Conservation (phyloP, 2,888 invertebrate genomes). For the Ectemnius cavifrons region DNA sequence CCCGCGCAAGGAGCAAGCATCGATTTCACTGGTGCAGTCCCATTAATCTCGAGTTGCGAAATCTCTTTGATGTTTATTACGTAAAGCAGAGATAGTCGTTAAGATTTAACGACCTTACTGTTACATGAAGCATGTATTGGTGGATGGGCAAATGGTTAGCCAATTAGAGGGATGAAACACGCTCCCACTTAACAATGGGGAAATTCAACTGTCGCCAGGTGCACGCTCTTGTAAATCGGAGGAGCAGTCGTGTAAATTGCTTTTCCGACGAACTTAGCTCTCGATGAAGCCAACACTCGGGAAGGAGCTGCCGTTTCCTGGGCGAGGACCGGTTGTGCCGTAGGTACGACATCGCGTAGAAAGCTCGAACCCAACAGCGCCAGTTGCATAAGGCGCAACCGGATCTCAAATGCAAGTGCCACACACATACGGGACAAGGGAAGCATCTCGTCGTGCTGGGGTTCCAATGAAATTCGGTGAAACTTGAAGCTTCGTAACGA, state of each 20-base stretch:
- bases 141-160: too few relatives aligned
- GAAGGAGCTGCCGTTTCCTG: slow-evolving; percentile 28
- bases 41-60: neutral
- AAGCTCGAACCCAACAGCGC: slow-evolving; percentile 41
- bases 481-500: slow-evolving; percentile 40
- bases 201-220: too few relatives aligned
- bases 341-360: slow-evolving; percentile 50
- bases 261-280: slow-evolving; percentile 27
- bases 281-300: slow-evolving; percentile 29
- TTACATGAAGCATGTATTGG: neutral
- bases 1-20: too few relatives aligned
- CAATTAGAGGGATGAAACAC: too few relatives aligned
- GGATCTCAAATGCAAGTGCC: slow-evolving; percentile 45
- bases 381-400: slow-evolving; percentile 57
- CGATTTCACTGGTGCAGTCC: too few relatives aligned
- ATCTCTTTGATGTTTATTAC: neutral
- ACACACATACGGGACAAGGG: neutral
- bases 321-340: slow-evolving; percentile 44
- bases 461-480: slow-evolving; percentile 46
- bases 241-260: slow-evolving; percentile 20
- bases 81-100: neutral
- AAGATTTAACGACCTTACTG: slow-evolving; percentile 2
- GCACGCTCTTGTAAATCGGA: too few relatives aligned
- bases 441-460: neutral
- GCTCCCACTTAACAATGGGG: too few relatives aligned